Conservation (phyloP, 1,140 invertebrate species). For the Oppia nitens region DNA sequence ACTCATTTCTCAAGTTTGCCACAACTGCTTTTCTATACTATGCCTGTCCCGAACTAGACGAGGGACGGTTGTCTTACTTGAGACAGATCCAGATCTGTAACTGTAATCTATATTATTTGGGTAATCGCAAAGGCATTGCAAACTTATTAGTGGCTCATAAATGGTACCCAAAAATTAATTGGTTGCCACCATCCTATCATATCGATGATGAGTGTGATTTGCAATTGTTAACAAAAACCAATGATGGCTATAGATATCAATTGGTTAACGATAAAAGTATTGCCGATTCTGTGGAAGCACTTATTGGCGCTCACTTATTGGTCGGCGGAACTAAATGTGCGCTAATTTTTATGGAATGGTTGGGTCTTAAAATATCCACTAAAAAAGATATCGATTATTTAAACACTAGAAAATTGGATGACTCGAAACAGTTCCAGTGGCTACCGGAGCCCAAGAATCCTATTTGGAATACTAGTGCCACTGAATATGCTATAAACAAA, state of each 20-base stretch:
- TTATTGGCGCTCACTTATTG: conserved; percentile 55
- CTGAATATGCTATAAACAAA: not conserved
- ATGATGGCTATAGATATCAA: not conserved
- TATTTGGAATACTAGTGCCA: not conserved
- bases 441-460: not conserved
- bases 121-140: conserved; percentile 31
- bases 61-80: conserved; percentile 55
- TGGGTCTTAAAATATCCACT: conserved; percentile 29
- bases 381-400: not conserved
- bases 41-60: conserved; percentile 45
- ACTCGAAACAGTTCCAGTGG: not conserved
- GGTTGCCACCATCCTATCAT: not conserved
- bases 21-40: conserved; percentile 51
- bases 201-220: not conserved
- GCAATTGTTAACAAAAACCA: not conserved
- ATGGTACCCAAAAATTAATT: not conserved
- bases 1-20: conserved; percentile 70
- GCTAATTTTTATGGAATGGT: conserved; percentile 50
- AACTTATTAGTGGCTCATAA: conserved; percentile 27
- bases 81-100: conserved; percentile 64
- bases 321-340: conserved; percentile 36
- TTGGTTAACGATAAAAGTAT: conserved; percentile 39
- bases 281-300: conserved; percentile 63
- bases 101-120: conserved; percentile 53
- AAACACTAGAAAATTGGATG: not conserved